These are phyloP conservation scores for Pedetes capensis DNA, from an alignment of 2,113 vertebrate species.

Conservation along the genomic window DNA sequence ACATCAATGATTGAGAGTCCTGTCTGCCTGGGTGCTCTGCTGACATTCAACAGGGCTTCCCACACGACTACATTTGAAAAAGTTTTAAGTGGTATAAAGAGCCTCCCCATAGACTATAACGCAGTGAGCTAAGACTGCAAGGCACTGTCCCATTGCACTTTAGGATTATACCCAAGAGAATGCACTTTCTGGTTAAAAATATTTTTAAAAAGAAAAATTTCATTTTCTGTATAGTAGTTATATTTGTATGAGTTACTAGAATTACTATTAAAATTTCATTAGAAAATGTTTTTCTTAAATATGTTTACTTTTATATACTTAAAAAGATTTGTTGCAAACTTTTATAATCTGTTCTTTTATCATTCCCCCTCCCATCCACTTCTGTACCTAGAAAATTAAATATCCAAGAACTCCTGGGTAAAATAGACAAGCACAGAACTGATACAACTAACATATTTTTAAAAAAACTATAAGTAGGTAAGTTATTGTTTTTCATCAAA, in stretches of 20 bases:
- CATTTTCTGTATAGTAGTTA: conserved; percentile 35
- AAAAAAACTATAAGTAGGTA: conserved; percentile 51
- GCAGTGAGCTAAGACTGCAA: conserved; percentile 44
- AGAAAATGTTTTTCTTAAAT: conserved; percentile 64
- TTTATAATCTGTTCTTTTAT: conserved; percentile 52
- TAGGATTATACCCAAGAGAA: conserved; percentile 52
- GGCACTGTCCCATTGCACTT: conserved; percentile 49
- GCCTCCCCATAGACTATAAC: not conserved
- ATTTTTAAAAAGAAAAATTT: not conserved
- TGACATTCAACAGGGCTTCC: not conserved
- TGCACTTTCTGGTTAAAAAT: conserved; percentile 37
- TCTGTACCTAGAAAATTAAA: conserved; percentile 65
- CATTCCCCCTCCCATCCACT: not conserved
- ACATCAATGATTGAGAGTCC: not conserved
- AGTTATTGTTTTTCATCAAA: conserved; percentile 59
- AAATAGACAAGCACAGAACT: conserved; percentile 50
- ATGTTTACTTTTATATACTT: conserved; percentile 42
- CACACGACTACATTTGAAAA: conserved; percentile 15
- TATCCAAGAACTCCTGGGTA: conserved; percentile 59
- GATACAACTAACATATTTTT: conserved; percentile 62
- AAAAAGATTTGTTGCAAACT: conserved; percentile 60
- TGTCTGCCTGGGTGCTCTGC: not conserved
- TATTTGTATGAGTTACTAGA: conserved; percentile 47
- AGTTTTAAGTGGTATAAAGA: conserved; percentile 27
- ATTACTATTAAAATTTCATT: conserved; percentile 53